These are phyloP conservation scores for Upupa epops DNA, from an alignment of 2,113 vertebrate genomes.

Conservation along the genomic window DNA sequence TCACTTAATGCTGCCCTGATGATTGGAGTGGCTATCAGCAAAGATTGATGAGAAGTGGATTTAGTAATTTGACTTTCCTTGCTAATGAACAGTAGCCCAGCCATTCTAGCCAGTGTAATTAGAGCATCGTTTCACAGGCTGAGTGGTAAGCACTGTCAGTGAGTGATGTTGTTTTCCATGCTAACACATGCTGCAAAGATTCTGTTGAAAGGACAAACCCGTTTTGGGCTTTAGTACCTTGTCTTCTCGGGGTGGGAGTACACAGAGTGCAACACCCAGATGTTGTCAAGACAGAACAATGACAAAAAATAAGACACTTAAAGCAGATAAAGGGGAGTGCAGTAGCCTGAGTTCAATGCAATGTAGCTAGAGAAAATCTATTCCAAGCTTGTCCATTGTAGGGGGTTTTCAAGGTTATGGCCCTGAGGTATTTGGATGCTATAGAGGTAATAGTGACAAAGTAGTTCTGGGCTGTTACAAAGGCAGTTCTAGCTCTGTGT, in stretches of 20 bases:
- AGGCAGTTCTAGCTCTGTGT: neutral
- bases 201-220: neutral
- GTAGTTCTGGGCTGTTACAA: neutral
- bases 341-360: neutral
- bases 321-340: neutral
- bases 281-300: neutral
- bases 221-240: neutral
- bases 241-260: neutral
- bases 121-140: neutral
- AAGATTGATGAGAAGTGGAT: neutral
- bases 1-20: neutral
- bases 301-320: neutral
- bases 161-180: neutral
- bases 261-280: rapidly evolving
- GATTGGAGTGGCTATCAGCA: neutral
- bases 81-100: neutral
- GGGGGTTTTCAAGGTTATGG: neutral
- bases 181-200: neutral
- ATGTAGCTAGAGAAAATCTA: neutral
- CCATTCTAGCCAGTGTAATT: neutral
- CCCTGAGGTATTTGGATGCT: neutral
- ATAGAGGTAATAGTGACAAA: neutral
- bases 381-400: neutral
- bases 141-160: neutral
- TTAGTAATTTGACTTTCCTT: neutral